Base-by-base conservation (phyloP, 1,140 invertebrate species). In the Drosophila arizonae region DNA sequence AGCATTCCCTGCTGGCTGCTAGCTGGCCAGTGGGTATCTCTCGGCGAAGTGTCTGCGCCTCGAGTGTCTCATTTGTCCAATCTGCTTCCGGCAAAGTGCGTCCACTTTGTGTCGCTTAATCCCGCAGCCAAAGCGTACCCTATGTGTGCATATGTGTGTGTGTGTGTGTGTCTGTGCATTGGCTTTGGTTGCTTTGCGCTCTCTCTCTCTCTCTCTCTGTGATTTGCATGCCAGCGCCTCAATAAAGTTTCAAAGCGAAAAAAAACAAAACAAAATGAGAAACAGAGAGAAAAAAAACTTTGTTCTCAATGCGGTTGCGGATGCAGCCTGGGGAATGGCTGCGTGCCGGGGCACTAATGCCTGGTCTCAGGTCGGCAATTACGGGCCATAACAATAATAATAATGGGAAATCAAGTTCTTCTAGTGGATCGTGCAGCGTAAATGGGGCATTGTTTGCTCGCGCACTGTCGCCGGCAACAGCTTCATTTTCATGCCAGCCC, bases 271-370 rank as follows among this genome's bases (percentile, higher is more conserved):
- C 60, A 54, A n/a, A 4, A 46, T 30, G 21, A 11, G 39, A 30
- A 36, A 45, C 26, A 4, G 48, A n/a, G 9, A 41, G 39, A 9
- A 6, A 13, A 3, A 60, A 54, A 72, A 60, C 43, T 56, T 56
- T 56, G 51, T 56, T 51, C 60, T 63, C 66, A 48, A 46, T 69
- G 66, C 58, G 66, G 45, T 50, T 70, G 64, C 70, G 56, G 64
- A 60, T 30, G n/a, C 46, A 46, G 46, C 2, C 21, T 1, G 21
- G 33, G 52, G 54, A 56, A 51, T 36, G 72, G 24, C 72, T 85
- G 62, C 81, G 81, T 86, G 81, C 62, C 79, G 55, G 9, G 76
- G 54, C 81, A 82, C 82, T 82, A 86, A 86, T 87, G 54, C 50
- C 28, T 8, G 61, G 81, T 79, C 82, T 86, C 82, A 86, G 81